phyloP scores from a whole-genome alignment of 2,113 vertebrate genomes.

The Lophochroa leadbeateri region DNA sequence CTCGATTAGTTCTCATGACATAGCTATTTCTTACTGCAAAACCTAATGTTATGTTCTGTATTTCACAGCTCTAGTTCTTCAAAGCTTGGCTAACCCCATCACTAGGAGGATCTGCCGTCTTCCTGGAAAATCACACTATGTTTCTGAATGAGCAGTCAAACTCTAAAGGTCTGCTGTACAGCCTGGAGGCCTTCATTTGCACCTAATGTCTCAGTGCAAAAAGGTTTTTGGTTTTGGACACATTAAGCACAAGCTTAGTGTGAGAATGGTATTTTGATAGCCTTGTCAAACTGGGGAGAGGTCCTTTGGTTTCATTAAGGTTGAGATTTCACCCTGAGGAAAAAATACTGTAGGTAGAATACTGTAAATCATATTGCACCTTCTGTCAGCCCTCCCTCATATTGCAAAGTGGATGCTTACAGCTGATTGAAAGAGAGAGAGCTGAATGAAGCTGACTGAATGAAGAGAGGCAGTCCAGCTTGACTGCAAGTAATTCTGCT shows the following conservation, averaged over 20 bases:
- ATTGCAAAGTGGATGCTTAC: neutral
- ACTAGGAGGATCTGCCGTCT: neutral
- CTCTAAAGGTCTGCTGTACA: neutral
- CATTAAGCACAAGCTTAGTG: neutral
- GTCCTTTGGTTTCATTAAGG: neutral
- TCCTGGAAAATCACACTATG: neutral
- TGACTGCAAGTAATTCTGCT: neutral
- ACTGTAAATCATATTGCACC: neutral
- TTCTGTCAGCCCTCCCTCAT: neutral
- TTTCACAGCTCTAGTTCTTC: neutral
- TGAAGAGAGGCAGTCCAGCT: neutral
- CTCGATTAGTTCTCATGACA: neutral
- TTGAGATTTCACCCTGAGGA: neutral
- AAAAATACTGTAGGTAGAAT: neutral
- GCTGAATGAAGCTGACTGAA: neutral
- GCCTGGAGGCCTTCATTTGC: neutral
- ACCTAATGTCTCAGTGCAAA: neutral
- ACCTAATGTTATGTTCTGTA: neutral
- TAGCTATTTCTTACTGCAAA: neutral
- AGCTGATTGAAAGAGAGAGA: neutral
- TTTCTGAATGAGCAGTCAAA: neutral
- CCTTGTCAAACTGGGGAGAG: neutral
- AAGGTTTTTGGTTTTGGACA: neutral
- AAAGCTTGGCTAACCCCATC: neutral
- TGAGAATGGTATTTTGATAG: neutral